Conservation (phyloP, 2,113 vertebrate genomes). For the Herpetotheres cachinnans region DNA sequence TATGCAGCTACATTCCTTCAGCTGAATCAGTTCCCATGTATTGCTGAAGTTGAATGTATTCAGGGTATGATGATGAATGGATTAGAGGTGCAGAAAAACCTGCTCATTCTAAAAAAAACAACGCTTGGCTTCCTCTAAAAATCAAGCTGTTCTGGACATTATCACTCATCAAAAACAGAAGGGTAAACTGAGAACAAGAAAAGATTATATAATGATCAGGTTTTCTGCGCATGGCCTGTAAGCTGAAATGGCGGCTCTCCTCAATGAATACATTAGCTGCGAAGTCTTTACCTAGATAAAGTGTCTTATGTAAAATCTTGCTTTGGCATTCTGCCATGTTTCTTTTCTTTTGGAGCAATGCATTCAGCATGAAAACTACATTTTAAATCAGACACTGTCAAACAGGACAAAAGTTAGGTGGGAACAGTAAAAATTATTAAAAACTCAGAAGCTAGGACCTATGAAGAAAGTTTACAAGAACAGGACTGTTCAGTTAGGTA, state of each 20-base stretch:
- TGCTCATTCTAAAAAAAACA: neutral
- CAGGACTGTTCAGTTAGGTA: neutral
- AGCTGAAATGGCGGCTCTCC: neutral
- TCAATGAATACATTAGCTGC: neutral
- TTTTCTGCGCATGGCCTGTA: neutral
- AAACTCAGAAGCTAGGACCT: neutral
- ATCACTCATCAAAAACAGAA: neutral
- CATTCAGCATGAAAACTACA: neutral
- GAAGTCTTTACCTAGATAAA: neutral
- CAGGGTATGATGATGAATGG: neutral
- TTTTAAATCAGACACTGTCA: neutral
- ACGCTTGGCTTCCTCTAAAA: neutral
- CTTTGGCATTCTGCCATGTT: neutral
- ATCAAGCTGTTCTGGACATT: neutral
- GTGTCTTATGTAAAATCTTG: neutral
- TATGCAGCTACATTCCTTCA: neutral
- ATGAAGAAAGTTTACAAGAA: neutral
- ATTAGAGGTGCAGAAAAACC: neutral
- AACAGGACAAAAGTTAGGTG: neutral
- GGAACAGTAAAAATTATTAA: neutral
- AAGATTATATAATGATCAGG: neutral
- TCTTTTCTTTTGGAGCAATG: neutral
- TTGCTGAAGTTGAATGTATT: neutral
- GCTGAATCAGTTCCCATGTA: neutral
- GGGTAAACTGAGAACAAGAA: neutral